Evolutionary conservation across 2,888 invertebrate species (phyloP).

Genomic region (Brachyptera risi): DNA sequence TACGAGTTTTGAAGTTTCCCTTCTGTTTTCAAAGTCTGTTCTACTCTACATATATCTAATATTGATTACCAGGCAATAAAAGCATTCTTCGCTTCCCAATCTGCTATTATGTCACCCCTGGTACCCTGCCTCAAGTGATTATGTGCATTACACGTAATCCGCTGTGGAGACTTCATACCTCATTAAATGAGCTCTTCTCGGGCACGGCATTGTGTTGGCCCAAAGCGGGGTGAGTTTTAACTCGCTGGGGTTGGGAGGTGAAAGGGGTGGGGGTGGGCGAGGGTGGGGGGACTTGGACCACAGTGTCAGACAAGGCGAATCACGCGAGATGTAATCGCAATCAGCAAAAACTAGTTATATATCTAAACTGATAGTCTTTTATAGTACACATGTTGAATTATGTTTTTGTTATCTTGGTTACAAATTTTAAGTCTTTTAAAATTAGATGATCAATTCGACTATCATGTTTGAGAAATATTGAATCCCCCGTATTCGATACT

Average conservation of each 20-base stretch:
- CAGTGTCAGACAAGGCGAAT: background rate
- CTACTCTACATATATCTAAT: too few species aligned
- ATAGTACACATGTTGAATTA: too few species aligned
- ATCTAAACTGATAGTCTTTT: too few species aligned
- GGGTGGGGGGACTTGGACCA: background rate
- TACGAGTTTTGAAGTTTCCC: conserved; percentile 6
- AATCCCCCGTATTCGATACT: too few species aligned
- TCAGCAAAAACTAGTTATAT: too few species aligned
- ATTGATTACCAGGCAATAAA: conserved; percentile 33
- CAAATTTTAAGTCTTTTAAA: too few species aligned
- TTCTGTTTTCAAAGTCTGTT: conserved; percentile 9
- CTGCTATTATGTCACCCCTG: conserved; percentile 30
- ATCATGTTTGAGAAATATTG: too few species aligned
- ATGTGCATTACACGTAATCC: conserved; percentile 32
- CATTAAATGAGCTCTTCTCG: conserved; percentile 32
- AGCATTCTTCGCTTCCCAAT: conserved; percentile 26
- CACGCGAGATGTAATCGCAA: too few species aligned
- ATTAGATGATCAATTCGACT: too few species aligned
- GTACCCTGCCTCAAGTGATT: conserved; percentile 25
- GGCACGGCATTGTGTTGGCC: background rate
- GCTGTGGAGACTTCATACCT: conserved; percentile 32
- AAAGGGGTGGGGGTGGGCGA: conserved; percentile 1
- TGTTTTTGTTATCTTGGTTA: too few species aligned
- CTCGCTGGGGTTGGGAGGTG: background rate
- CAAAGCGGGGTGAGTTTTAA: background rate